These are phyloP conservation scores for Adelphocoris suturalis DNA, from an alignment of 2,888 invertebrate genomes.

Conservation along the genomic window DNA sequence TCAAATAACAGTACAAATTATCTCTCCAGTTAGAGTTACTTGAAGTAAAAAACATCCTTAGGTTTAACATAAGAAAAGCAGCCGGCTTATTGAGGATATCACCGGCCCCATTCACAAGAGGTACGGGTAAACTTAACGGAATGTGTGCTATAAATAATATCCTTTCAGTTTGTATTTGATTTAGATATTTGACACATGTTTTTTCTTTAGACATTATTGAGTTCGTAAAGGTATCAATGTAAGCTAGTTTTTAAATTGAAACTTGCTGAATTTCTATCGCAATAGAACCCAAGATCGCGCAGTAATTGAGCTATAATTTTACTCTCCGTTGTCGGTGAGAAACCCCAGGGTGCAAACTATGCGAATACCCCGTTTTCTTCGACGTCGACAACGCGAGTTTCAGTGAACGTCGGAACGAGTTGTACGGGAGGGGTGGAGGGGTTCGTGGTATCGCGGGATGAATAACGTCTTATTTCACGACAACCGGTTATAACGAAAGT, in stretches of 20 bases:
- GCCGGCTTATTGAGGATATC: too few relatives aligned
- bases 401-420: not conserved
- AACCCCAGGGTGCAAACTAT: conserved; percentile 21
- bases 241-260: not conserved
- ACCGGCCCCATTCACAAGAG: too few relatives aligned
- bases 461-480: conserved; percentile 66
- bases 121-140: too few relatives aligned
- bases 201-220: too few relatives aligned
- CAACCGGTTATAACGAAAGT: conserved; percentile 67
- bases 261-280: not conserved
- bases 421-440: not conserved
- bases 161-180: too few relatives aligned
- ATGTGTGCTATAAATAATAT: too few relatives aligned
- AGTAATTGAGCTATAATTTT: conserved; percentile 65
- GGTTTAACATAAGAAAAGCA: too few relatives aligned
- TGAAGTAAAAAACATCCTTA: too few relatives aligned
- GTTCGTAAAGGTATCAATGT: not conserved
- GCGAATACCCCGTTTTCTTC: conserved; percentile 35
- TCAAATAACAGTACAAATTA: too few relatives aligned
- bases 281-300: not conserved
- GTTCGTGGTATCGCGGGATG: conserved; percentile 14
- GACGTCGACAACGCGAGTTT: not conserved
- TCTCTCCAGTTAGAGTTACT: too few relatives aligned
- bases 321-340: conserved; percentile 6
- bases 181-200: too few relatives aligned